A percentile compares a stretch with the other conserved stretches of the same genome.
These are phyloP conservation scores for Cosmia pyralina DNA, from an alignment of 2,888 invertebrate species.

Conservation along the genomic window DNA sequence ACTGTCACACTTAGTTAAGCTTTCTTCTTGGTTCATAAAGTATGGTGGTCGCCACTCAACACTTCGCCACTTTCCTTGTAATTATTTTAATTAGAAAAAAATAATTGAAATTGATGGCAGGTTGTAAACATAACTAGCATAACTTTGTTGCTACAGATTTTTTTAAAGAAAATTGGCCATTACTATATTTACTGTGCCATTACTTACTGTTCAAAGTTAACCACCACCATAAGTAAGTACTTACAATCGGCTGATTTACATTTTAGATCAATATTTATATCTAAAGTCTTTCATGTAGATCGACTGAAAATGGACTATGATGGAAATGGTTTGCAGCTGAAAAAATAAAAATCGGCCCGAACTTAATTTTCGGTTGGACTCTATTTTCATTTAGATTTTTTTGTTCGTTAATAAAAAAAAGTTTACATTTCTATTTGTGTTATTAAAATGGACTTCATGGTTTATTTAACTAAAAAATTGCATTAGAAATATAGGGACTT, in stretches of 20 bases:
- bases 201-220: background rate
- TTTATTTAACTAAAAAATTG: background rate
- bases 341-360: too few species aligned
- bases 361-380: too few species aligned
- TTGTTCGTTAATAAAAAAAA: background rate
- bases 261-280: background rate
- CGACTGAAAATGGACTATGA: background rate
- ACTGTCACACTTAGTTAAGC: constrained; percentile 73
- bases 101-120: constrained; percentile 54
- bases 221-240: too few species aligned
- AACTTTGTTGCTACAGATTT: background rate
- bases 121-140: constrained; percentile 8
- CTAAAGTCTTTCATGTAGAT: background rate
- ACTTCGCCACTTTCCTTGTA: constrained; percentile 60
- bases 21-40: constrained; percentile 68
- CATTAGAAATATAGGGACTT: background rate
- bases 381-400: too few species aligned
- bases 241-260: too few species aligned
- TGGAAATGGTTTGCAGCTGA: too few species aligned
- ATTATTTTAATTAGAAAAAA: constrained; percentile 72
- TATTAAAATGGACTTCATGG: too few species aligned
- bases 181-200: too few species aligned
- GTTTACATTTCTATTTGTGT: background rate
- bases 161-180: background rate
- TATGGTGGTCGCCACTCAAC: constrained; percentile 60